A percentile compares a stretch with the other conserved stretches of the same genome.
These are phyloP conservation scores for Maconellicoccus hirsutus DNA, from an alignment of 1,140 invertebrate genomes.

Conservation along the genomic window DNA sequence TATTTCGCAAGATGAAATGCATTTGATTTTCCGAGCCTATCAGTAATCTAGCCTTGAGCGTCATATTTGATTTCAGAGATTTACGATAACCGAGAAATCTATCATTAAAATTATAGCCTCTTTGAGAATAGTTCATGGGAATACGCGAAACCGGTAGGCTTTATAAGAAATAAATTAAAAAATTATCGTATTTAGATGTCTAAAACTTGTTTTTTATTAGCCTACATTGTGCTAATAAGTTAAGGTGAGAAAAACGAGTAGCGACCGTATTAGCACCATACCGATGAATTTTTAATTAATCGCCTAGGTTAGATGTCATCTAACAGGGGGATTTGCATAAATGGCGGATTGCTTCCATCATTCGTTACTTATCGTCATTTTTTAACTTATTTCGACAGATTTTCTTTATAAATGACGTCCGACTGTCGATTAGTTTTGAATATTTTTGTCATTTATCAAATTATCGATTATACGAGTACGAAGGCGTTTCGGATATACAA, in stretches of 20 bases:
- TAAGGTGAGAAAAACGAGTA: constrained; percentile 17
- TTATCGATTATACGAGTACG: too few relatives aligned
- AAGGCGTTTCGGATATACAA: too few relatives aligned
- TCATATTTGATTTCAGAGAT: neutral
- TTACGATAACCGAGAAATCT: neutral
- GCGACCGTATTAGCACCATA: neutral
- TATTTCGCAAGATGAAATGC: neutral
- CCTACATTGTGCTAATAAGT: neutral
- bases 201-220: constrained; percentile 11
- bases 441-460: too few relatives aligned
- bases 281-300: too few relatives aligned
- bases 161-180: too few relatives aligned
- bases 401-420: too few relatives aligned
- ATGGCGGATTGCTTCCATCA: too few relatives aligned
- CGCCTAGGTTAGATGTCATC: too few relatives aligned
- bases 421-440: too few relatives aligned
- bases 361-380: too few relatives aligned
- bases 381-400: too few relatives aligned
- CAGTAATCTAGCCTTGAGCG: neutral
- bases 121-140: neutral
- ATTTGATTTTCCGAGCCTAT: neutral
- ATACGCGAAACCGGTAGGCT: neutral
- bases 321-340: too few relatives aligned
- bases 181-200: neutral
- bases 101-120: neutral